phyloP scores from a whole-genome alignment of 2,113 vertebrate genomes.

The Malurus cyaneus region DNA sequence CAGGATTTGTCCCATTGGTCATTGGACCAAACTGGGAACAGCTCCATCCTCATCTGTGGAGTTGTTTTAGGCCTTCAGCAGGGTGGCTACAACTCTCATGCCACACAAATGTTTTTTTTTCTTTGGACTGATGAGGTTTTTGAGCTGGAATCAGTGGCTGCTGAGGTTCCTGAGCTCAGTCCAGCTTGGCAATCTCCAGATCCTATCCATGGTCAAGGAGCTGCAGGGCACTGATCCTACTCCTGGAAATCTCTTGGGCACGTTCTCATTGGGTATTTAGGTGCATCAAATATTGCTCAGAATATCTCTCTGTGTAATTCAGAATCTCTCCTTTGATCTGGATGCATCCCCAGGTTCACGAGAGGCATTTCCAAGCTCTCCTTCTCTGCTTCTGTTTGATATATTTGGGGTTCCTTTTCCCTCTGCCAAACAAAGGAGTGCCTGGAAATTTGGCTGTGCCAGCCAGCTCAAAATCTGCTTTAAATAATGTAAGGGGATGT shows the following conservation, averaged over 20 bases:
- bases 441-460: constrained; percentile 16
- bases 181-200: constrained; percentile 17
- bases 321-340: constrained; percentile 54
- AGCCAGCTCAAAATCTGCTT: neutral
- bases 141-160: constrained; percentile 2
- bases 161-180: neutral
- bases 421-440: neutral
- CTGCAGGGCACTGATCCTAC: constrained; percentile 63
- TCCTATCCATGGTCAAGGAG: neutral
- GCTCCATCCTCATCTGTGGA: neutral
- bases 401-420: constrained; percentile 10
- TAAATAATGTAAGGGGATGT: neutral
- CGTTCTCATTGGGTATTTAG: constrained; percentile 50
- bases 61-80: neutral
- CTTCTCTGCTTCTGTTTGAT: neutral
- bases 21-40: neutral
- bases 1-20: neutral
- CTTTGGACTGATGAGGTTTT: neutral
- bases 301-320: constrained; percentile 22
- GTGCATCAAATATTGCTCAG: constrained; percentile 57
- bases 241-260: constrained; percentile 51
- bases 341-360: constrained; percentile 21
- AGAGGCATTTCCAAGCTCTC: constrained; percentile 25
- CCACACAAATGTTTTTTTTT: neutral
- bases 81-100: neutral